phyloP scores from a whole-genome alignment of 2,888 invertebrate species.

The Callimorpha dominula region DNA sequence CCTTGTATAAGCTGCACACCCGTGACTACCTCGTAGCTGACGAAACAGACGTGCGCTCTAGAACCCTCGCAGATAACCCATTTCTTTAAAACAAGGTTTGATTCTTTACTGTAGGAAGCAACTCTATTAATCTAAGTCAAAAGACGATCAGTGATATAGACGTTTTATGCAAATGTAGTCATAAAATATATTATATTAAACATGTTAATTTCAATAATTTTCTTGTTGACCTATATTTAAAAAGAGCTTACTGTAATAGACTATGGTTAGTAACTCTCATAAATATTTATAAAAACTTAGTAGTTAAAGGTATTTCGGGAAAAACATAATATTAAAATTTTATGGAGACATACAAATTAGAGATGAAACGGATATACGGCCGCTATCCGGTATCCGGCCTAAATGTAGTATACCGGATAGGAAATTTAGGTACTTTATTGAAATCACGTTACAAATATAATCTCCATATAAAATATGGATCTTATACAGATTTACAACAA shows the following conservation, averaged over 20 bases:
- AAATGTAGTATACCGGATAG: too few relatives aligned
- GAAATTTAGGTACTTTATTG: too few relatives aligned
- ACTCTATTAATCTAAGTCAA: neutral
- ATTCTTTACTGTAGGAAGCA: neutral
- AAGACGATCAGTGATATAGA: neutral
- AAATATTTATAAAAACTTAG: constrained; percentile 3
- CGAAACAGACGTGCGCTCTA: constrained; percentile 17
- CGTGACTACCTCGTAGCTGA: constrained; percentile 47
- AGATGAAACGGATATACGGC: too few relatives aligned
- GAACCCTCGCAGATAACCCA: too few relatives aligned
- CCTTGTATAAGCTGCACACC: constrained; percentile 56
- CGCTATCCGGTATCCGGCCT: too few relatives aligned
- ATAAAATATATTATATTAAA: constrained; percentile 16
- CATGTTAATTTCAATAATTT: constrained; percentile 1
- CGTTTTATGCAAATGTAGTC: constrained; percentile 6
- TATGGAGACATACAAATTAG: neutral
- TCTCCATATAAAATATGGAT: too few relatives aligned
- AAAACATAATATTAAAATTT: neutral
- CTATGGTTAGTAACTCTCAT: constrained; percentile 1
- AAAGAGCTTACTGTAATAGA: neutral
- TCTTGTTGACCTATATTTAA: constrained; percentile 11
- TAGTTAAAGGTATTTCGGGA: neutral
- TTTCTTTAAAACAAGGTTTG: neutral
- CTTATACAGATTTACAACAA: too few relatives aligned
- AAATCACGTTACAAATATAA: too few relatives aligned